Evolutionary conservation across 2,113 vertebrate species (phyloP).

Genomic region (Pandion haliaetus): DNA sequence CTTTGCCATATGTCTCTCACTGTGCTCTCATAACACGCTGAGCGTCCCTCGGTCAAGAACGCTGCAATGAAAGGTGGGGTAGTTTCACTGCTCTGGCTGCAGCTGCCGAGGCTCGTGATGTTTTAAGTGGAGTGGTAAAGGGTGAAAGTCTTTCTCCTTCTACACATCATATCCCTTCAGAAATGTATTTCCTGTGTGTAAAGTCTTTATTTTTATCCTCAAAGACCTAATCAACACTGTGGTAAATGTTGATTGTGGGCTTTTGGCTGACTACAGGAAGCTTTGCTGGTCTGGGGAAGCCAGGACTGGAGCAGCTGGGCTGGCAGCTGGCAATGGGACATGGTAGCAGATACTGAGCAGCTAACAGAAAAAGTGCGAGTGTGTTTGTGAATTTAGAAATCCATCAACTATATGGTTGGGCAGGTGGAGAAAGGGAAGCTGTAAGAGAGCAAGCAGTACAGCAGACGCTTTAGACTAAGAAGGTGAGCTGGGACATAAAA

Average conservation of each 20-base stretch:
- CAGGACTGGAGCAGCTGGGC: background rate
- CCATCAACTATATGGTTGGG: background rate
- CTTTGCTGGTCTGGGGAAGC: background rate
- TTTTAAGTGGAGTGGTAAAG: background rate
- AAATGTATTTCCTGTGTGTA: background rate
- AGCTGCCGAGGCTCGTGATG: background rate
- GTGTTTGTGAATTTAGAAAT: background rate
- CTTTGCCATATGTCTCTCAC: background rate
- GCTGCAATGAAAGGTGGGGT: background rate
- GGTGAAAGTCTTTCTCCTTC: background rate
- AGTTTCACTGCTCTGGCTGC: background rate
- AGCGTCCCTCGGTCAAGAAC: background rate
- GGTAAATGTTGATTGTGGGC: background rate
- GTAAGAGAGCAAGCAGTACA: background rate
- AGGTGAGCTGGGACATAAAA: background rate
- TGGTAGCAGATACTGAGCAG: background rate
- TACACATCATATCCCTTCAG: background rate
- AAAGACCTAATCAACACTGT: background rate
- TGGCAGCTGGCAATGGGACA: background rate
- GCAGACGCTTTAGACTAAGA: background rate
- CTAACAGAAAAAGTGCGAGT: background rate
- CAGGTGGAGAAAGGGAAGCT: background rate
- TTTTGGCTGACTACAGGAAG: background rate
- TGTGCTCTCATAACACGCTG: fast-evolving
- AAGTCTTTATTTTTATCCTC: background rate